Conservation (phyloP, 1,140 invertebrate genomes). For the Mercenaria mercenaria region DNA sequence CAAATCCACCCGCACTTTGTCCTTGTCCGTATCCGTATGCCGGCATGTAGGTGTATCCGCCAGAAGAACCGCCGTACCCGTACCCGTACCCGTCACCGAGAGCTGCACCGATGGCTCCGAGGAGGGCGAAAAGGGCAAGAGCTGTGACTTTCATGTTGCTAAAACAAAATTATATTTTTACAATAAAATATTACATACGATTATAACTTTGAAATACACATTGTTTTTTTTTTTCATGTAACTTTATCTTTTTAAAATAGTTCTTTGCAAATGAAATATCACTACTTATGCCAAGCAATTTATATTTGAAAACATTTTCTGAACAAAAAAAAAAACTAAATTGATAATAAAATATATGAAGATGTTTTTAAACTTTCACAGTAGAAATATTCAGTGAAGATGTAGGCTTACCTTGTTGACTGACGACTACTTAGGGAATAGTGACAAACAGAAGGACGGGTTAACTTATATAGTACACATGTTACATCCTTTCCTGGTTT, state of each 20-base stretch:
- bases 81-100: not conserved
- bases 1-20: not conserved
- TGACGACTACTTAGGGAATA: not conserved
- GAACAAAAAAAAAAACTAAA: too few relatives aligned
- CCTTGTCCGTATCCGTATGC: not conserved
- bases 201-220: too few relatives aligned
- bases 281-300: too few relatives aligned
- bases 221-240: too few relatives aligned
- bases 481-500: not conserved
- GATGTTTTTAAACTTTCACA: too few relatives aligned
- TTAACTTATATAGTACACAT: not conserved
- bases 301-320: too few relatives aligned
- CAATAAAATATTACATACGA: too few relatives aligned
- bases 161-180: not conserved
- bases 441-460: not conserved
- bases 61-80: not conserved
- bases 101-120: not conserved
- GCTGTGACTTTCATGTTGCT: conserved; percentile 11
- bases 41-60: conserved; percentile 2
- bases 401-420: not conserved
- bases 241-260: not conserved
- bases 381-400: too few relatives aligned
- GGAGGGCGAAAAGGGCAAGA: conserved; percentile 17
- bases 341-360: too few relatives aligned
- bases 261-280: too few relatives aligned